phyloP scores from a whole-genome alignment of 1,140 invertebrate species.

The Galendromus occidentalis region DNA sequence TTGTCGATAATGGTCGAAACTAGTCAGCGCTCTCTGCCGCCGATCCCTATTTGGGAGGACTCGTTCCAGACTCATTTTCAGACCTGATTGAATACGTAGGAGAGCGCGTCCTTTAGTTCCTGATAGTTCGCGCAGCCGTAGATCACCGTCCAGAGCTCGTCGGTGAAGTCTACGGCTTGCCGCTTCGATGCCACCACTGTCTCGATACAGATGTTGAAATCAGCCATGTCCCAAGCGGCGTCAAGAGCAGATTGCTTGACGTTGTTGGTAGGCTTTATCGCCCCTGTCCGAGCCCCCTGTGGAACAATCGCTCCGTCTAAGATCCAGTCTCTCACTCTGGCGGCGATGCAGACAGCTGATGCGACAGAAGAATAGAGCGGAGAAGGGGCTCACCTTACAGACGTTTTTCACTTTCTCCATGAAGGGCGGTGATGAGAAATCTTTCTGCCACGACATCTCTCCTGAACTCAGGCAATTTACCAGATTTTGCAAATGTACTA shows the following conservation, averaged over 20 bases:
- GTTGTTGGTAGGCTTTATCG: background rate
- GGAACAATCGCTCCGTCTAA: background rate
- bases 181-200: background rate
- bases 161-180: slow-evolving; percentile 1
- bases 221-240: slow-evolving; percentile 9
- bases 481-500: background rate
- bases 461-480: background rate
- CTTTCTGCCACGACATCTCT: slow-evolving; percentile 8
- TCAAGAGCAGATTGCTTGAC: slow-evolving; percentile 3
- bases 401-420: slow-evolving; percentile 2
- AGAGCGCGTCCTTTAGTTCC: background rate
- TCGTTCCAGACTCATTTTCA: too few relatives aligned
- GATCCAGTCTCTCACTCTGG: too few relatives aligned
- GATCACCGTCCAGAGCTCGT: background rate
- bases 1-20: too few relatives aligned
- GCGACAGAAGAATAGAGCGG: background rate
- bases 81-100: slow-evolving; percentile 7
- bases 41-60: too few relatives aligned
- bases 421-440: background rate
- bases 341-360: background rate
- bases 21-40: too few relatives aligned
- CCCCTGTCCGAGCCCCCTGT: background rate
- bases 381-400: background rate
- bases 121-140: slow-evolving; percentile 5
- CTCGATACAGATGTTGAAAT: slow-evolving; percentile 6